Conservation (phyloP, 2,797 vertebrate species). For the Rhyacichthys aspro region DNA sequence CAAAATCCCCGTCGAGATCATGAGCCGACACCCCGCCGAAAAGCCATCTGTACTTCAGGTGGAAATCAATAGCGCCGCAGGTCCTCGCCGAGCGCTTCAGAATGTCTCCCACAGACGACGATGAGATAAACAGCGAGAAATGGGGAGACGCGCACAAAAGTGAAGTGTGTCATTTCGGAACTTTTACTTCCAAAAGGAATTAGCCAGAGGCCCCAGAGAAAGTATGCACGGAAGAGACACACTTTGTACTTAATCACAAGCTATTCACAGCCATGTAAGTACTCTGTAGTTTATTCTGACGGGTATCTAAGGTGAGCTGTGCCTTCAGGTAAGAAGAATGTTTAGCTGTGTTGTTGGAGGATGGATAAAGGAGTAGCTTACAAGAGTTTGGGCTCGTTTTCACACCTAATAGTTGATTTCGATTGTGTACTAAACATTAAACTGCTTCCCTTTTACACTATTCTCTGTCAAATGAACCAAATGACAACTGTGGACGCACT, state of each 20-base stretch:
- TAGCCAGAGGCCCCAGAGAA: conserved; percentile 32
- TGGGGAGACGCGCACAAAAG: conserved; percentile 20
- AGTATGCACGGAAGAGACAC: conserved; percentile 19
- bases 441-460: too few species aligned
- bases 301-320: background rate
- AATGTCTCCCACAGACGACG: conserved; percentile 30
- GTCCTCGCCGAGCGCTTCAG: conserved; percentile 16
- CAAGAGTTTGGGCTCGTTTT: too few species aligned
- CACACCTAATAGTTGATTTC: too few species aligned
- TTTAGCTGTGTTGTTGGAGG: background rate
- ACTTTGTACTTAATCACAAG: conserved; percentile 37
- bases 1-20: conserved; percentile 45
- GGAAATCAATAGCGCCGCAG: conserved; percentile 43
- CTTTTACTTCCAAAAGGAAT: conserved; percentile 38
- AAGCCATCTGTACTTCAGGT: conserved; percentile 64
- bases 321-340: background rate
- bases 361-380: background rate
- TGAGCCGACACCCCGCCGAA: conserved; percentile 44
- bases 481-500: too few species aligned
- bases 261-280: conserved; percentile 23
- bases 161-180: conserved; percentile 29
- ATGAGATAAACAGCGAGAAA: conserved; percentile 3
- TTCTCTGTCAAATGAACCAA: too few species aligned
- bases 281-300: conserved; percentile 30
- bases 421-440: too few species aligned